Percentiles rank a stretch among this genome's conserved stretches.
These are phyloP conservation scores for Thaumatotibia leucotreta DNA, from an alignment of 1,140 invertebrate species.

Conservation along the genomic window DNA sequence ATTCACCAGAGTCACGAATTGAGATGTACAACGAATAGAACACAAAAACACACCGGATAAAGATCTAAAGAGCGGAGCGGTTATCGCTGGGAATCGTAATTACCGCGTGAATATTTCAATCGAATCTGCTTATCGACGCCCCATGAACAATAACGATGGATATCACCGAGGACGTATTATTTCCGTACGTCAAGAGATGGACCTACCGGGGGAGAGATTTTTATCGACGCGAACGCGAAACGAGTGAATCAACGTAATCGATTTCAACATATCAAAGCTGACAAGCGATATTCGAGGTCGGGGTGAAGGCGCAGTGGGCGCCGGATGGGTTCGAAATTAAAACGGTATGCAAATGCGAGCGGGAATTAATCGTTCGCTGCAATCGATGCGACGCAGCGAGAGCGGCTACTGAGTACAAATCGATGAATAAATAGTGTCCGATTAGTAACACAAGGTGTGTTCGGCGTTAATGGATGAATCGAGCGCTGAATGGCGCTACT, in stretches of 20 bases:
- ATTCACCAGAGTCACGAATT: conserved; percentile 30
- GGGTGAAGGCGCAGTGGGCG: conserved; percentile 54
- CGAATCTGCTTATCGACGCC: conserved; percentile 51
- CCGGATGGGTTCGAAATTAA: conserved; percentile 64
- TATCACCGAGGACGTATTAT: conserved; percentile 50
- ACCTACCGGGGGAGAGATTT: conserved; percentile 50
- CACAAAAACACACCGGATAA: conserved; percentile 24
- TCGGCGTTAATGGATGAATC: conserved; percentile 45
- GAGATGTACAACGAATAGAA: conserved; percentile 37
- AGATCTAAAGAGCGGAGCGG: conserved; percentile 28
- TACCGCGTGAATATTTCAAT: conserved; percentile 64
- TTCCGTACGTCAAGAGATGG: conserved; percentile 44
- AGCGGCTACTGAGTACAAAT: conserved; percentile 54
- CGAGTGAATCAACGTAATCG: conserved; percentile 54
- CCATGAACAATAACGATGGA: conserved; percentile 56
- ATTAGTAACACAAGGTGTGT: conserved; percentile 48
- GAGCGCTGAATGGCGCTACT: conserved; percentile 39
- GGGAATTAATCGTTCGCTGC: conserved; percentile 55
- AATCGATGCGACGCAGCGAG: conserved; percentile 50
- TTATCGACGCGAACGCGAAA: conserved; percentile 50
- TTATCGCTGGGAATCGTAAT: conserved; percentile 62
- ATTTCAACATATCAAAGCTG: conserved; percentile 63
- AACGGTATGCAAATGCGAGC: conserved; percentile 63
- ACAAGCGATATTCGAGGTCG: conserved; percentile 59
- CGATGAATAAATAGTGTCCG: conserved; percentile 58